These are phyloP conservation scores for Melieria omissa DNA, from an alignment of 2,888 invertebrate genomes.

Conservation along the genomic window DNA sequence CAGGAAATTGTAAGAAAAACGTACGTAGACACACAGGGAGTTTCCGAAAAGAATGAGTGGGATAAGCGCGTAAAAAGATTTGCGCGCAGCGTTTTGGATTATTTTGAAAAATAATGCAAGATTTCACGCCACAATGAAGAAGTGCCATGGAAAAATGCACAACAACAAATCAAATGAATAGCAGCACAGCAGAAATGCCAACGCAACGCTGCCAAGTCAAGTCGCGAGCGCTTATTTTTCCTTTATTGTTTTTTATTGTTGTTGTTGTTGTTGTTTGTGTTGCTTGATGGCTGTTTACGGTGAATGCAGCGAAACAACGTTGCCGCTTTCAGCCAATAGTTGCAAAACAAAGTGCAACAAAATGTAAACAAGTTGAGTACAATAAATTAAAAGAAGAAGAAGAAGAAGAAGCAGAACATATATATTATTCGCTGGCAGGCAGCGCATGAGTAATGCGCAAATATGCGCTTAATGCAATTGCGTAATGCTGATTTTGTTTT, in stretches of 20 bases:
- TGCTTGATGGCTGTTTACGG: too few species aligned
- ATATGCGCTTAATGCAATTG: too few species aligned
- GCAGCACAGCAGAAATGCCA: not conserved
- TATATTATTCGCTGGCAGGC: not conserved
- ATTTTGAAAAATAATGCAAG: constrained; percentile 15
- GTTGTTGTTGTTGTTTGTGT: too few species aligned
- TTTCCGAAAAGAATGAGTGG: not conserved
- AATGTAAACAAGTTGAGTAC: constrained; percentile 4
- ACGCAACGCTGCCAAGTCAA: not conserved
- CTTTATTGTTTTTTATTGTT: too few species aligned
- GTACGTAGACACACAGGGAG: not conserved
- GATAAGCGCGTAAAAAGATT: constrained; percentile 24
- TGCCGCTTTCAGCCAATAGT: too few species aligned
- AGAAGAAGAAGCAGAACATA: not conserved
- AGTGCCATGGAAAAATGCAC: not conserved
- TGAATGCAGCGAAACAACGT: too few species aligned
- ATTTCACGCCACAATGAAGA: constrained; percentile 11
- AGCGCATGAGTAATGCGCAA: too few species aligned
- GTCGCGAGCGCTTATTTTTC: not conserved
- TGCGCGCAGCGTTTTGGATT: constrained; percentile 18
- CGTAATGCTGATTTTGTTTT: too few species aligned
- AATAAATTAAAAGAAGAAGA: not conserved
- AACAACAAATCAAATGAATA: not conserved
- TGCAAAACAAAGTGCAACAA: not conserved
- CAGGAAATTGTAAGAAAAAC: not conserved